A percentile compares a stretch with the other conserved stretches of the same genome.
These are phyloP conservation scores for Diorhabda sublineata DNA, from an alignment of 1,140 invertebrate species.

Conservation along the genomic window DNA sequence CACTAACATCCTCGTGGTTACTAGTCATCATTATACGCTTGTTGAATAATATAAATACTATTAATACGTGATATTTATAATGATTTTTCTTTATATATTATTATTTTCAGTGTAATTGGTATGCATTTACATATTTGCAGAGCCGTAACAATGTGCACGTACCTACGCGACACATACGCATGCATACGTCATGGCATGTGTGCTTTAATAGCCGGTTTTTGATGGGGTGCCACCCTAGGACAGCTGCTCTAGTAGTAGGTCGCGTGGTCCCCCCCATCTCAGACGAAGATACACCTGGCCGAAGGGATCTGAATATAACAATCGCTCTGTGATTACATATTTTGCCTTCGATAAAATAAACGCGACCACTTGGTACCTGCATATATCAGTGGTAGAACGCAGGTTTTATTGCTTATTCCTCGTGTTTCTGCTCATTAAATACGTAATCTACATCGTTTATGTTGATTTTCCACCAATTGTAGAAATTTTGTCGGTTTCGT, in stretches of 20 bases:
- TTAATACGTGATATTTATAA: too few relatives aligned
- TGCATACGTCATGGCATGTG: conserved; percentile 42
- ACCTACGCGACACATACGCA: conserved; percentile 39
- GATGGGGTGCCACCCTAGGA: conserved; percentile 35
- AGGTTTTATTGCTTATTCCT: background rate
- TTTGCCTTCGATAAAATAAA: conserved; percentile 19
- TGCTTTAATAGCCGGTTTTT: conserved; percentile 27
- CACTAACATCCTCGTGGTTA: too few relatives aligned
- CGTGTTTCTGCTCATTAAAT: background rate
- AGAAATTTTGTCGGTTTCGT: too few relatives aligned
- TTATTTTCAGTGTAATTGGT: background rate
- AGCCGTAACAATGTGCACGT: conserved; percentile 32
- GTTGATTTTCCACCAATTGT: too few relatives aligned
- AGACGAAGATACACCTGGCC: conserved; percentile 33
- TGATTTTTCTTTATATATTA: too few relatives aligned
- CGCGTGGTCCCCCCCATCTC: conserved; percentile 36
- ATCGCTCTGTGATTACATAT: conserved; percentile 38
- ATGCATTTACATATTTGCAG: conserved; percentile 34
- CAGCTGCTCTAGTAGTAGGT: conserved; percentile 31
- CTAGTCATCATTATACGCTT: too few relatives aligned
- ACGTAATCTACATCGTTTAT: too few relatives aligned
- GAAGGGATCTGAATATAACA: conserved; percentile 22
- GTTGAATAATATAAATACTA: too few relatives aligned
- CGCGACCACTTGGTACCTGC: conserved; percentile 16
- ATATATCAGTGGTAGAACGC: conserved; percentile 13